Evolutionary conservation across 92 coral and sea anemone species (phyloP).

Genomic region (Epizoanthus scotinus): DNA sequence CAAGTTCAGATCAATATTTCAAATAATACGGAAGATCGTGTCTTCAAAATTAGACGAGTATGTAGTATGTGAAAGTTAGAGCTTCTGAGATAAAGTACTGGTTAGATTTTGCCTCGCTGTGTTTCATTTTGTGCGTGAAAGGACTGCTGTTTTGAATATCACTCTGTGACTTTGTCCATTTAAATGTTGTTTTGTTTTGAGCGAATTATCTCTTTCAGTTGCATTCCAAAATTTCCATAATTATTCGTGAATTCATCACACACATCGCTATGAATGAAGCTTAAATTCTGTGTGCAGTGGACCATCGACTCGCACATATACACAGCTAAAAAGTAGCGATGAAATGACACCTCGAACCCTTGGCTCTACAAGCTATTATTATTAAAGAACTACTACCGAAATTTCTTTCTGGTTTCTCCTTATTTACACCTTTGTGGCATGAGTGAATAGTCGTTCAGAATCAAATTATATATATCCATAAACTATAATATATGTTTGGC

Average conservation of each 20-base stretch:
- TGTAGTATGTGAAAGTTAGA: conserved; percentile 22
- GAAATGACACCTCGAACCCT: conserved; percentile 33
- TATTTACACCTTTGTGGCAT: conserved; percentile 25
- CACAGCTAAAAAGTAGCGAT: conserved; percentile 1
- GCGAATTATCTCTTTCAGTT: conserved; percentile 61
- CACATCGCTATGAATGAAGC: neutral
- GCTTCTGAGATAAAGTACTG: neutral
- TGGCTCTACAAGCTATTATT: neutral
- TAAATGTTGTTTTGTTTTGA: conserved; percentile 59
- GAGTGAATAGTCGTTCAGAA: neutral
- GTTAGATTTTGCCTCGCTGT: neutral
- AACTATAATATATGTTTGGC: neutral
- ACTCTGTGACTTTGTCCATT: conserved; percentile 39
- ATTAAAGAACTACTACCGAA: neutral
- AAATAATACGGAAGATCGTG: neutral
- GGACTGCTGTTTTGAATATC: conserved; percentile 31
- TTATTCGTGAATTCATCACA: conserved; percentile 23
- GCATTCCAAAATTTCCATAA: conserved; percentile 48
- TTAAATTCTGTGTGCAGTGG: conserved; percentile 7
- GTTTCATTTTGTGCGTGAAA: conserved; percentile 28
- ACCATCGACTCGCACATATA: neutral
- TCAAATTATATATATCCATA: neutral
- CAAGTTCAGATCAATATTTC: neutral
- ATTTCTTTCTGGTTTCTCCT: conserved; percentile 3
- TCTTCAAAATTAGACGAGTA: neutral